Evolutionary conservation across 2,888 invertebrate genomes (phyloP), one percentile per base, ranked within the genome.

Genomic region (Pseudococcus viburni): DNA sequence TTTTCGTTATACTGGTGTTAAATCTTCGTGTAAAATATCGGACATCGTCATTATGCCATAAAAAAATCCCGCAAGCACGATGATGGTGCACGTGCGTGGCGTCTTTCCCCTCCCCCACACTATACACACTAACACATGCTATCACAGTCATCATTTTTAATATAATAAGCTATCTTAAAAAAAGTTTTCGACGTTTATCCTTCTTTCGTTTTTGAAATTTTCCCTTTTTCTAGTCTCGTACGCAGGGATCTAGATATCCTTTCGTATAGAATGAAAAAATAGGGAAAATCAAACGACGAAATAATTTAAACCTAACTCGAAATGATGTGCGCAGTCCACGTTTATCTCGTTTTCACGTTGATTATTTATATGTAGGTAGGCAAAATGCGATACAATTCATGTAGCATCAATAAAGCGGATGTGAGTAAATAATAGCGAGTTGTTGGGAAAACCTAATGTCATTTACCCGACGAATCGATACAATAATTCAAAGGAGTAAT

Each of bases 111-210:
- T 17, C 33, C 15, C 73, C 33, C 9, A 73, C 73, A 33, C 26
- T 33, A 19, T 83, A 83, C 80, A 83, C 42, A 39, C 80, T 42
- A 80, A 39, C 80, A 80, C 80, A 83, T 83, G 80, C 80, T 83
- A 83, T 83, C 80, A 83, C 80, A 83, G 80, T 83, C 46, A 83
- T 46, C 80, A 83, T 83, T 83, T n/a, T 83, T n/a, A 73, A 73
- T 33, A 42, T 83, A 83, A 83, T 83, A 46, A 83, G 46, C 22
- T 83, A 83, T 83, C 22, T 39, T 46, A 83, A 39, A 19, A 73
- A 33, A 73, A 64, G 15, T n/a, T 22, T 64, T 73, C 33, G 17
- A 15, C 73, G 15, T 11, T 68, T 17, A 68, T 68, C 22, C 4
- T 22, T 26, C 8, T 19, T 22, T 15, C 33, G 33, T 73, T 17